Percentiles rank a stretch among this genome's conserved stretches.
Conservation (phyloP, 2,113 vertebrate species). For the Gnathonemus longibarbis region DNA sequence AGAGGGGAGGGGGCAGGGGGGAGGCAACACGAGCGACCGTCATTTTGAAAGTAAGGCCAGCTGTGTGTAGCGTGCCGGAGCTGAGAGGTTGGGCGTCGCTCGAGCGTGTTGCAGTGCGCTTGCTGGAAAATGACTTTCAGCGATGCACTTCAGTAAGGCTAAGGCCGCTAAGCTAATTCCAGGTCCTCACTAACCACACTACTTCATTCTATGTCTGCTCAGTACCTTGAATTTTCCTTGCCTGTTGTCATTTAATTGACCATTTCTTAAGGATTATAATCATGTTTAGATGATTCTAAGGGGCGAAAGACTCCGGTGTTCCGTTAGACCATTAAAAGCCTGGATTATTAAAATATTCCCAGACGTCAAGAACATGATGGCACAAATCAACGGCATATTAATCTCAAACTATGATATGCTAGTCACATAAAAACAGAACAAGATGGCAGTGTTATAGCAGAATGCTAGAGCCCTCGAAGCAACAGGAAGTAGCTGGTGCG, state of each 20-base stretch:
- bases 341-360: not conserved
- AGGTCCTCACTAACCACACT: not conserved
- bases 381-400: not conserved
- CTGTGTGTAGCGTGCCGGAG: not conserved
- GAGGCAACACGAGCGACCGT: not conserved
- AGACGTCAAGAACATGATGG: not conserved
- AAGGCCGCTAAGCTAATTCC: not conserved
- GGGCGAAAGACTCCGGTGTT: not conserved
- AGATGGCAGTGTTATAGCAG: not conserved
- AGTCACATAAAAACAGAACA: not conserved
- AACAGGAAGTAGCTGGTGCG: not conserved
- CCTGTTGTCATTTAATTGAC: not conserved
- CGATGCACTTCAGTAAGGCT: not conserved
- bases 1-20: not conserved
- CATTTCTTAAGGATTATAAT: not conserved
- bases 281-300: not conserved
- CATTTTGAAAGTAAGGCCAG: not conserved
- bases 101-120: not conserved
- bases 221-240: not conserved
- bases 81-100: not conserved
- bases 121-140: not conserved
- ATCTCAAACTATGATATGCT: not conserved
- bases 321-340: not conserved
- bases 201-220: not conserved
- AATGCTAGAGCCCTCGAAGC: not conserved